These are phyloP conservation scores for Pholis gunnellus DNA, from an alignment of 2,113 vertebrate genomes.

Conservation along the genomic window DNA sequence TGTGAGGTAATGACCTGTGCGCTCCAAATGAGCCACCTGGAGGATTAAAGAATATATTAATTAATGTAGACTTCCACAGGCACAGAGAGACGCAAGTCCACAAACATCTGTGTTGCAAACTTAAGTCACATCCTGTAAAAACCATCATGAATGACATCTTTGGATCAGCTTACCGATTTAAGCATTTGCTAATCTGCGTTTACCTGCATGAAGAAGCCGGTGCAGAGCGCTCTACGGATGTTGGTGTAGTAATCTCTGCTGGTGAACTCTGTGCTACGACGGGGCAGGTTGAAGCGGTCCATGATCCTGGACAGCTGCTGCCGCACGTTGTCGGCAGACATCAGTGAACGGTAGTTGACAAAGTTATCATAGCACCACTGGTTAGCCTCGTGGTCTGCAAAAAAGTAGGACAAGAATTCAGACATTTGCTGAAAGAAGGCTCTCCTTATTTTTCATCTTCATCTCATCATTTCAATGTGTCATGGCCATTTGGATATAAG, in stretches of 20 bases:
- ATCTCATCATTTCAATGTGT: not conserved
- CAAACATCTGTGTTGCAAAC: not conserved
- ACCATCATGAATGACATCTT: not conserved
- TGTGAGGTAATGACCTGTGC: conserved; percentile 98
- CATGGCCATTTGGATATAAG: not conserved
- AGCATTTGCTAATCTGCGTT: not conserved
- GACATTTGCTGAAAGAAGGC: not conserved
- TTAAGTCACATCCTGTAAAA: not conserved
- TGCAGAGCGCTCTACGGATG: conserved; percentile 97
- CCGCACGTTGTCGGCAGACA: conserved; percentile 99
- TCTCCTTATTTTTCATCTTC: not conserved
- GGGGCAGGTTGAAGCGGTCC: conserved; percentile 99
- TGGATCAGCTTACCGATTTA: not conserved
- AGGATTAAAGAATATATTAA: not conserved
- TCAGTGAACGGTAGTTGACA: conserved; percentile 99
- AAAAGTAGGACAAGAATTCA: not conserved
- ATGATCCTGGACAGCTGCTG: conserved; percentile 99
- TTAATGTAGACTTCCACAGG: not conserved
- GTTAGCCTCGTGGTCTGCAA: conserved; percentile 96
- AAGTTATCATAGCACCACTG: conserved; percentile 99
- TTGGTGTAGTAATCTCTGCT: conserved; percentile 99
- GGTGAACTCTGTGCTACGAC: conserved; percentile 98
- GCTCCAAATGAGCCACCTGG: conserved; percentile 98
- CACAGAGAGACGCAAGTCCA: not conserved
- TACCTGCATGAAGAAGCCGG: conserved; percentile 99